Evolutionary conservation across 2,797 vertebrate genomes (phyloP).

Genomic region (Kryptopterus vitreolus): DNA sequence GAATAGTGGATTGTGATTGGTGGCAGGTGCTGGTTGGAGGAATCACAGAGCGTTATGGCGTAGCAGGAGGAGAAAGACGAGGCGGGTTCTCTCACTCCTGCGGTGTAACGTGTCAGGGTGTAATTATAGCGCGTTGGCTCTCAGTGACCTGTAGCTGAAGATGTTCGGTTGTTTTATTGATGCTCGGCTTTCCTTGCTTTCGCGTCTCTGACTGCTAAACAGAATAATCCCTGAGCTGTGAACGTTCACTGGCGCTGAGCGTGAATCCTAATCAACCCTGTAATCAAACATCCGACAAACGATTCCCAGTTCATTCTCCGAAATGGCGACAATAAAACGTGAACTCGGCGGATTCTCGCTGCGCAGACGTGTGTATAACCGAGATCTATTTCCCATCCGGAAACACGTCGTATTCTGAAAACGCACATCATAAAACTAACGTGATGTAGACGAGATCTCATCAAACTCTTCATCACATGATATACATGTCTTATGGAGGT

Average conservation of each 20-base stretch:
- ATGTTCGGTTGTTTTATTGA: slow-evolving; percentile 25
- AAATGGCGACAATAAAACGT: not conserved
- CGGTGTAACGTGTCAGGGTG: not conserved
- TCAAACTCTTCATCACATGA: no score
- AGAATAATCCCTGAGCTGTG: slow-evolving; percentile 7
- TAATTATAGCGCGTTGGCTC: not conserved
- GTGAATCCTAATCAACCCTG: slow-evolving; percentile 14
- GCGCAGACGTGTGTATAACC: not conserved
- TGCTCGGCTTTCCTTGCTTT: slow-evolving; percentile 2
- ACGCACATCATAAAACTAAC: not conserved
- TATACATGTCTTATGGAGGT: no score
- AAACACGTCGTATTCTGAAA: not conserved
- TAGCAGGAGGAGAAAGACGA: not conserved
- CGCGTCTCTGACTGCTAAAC: slow-evolving; percentile 24
- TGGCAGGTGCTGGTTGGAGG: not conserved
- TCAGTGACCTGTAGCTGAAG: slow-evolving; percentile 23
- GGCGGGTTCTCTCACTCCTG: not conserved
- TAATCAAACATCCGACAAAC: slow-evolving; percentile 10
- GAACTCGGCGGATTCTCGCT: no score
- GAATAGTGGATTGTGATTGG: no score
- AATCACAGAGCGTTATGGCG: no score
- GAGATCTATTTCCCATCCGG: not conserved
- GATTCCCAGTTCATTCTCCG: not conserved
- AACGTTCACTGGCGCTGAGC: not conserved
- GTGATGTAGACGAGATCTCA: not conserved